Conservation (phyloP, 2,888 invertebrate genomes). For the Trilocha varians region DNA sequence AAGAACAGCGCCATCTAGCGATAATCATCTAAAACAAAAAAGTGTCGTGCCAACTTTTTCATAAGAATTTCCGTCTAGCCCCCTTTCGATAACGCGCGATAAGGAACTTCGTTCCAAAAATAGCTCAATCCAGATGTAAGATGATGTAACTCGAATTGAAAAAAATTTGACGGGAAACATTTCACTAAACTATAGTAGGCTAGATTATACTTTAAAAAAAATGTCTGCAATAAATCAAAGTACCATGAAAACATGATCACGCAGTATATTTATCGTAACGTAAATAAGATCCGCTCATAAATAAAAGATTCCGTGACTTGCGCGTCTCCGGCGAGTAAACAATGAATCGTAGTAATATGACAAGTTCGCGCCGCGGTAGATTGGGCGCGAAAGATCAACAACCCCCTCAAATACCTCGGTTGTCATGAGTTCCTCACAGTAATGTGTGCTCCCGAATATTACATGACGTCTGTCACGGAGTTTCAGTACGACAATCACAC, state of each 20-base stretch:
- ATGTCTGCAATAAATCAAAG: neutral
- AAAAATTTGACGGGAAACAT: no score
- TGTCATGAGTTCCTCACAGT: slow-evolving; percentile 18
- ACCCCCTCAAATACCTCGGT: slow-evolving; percentile 11
- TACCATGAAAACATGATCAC: neutral
- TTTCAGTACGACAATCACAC: neutral
- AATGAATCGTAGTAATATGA: slow-evolving; percentile 18
- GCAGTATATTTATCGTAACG: neutral
- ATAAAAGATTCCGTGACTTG: slow-evolving; percentile 16
- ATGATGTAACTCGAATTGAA: no score
- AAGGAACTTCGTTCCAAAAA: no score
- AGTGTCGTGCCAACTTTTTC: no score
- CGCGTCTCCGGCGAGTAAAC: slow-evolving; percentile 14
- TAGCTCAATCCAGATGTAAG: no score
- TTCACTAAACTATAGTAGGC: no score
- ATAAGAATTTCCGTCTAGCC: no score
- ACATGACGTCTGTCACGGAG: slow-evolving; percentile 8
- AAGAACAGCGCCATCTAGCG: no score
- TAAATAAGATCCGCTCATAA: neutral
- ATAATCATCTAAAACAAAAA: no score
- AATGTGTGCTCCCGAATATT: slow-evolving; percentile 25
- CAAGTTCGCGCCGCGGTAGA: slow-evolving; percentile 20
- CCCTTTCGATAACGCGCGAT: no score
- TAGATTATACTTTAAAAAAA: neutral
- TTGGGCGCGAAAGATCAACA: slow-evolving; percentile 27